These are phyloP conservation scores for Lypha dubia DNA, from an alignment of 2,888 invertebrate species.

Conservation along the genomic window DNA sequence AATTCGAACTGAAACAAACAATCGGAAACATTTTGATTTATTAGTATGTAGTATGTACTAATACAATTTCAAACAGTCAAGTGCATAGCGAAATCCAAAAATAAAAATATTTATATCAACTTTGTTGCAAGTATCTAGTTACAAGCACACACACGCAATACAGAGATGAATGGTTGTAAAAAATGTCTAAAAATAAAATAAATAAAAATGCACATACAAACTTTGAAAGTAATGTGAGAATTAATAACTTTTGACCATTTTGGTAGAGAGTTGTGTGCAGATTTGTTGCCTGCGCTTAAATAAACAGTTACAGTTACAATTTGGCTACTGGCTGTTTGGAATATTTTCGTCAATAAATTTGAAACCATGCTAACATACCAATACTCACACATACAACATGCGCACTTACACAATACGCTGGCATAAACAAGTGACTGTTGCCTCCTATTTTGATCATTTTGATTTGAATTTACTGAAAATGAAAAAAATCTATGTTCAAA, in stretches of 20 bases:
- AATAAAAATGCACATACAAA: neutral
- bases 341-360: slow-evolving; percentile 38
- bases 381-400: neutral
- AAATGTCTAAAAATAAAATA: too few relatives aligned
- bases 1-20: slow-evolving; percentile 36
- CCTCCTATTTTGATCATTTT: slow-evolving; percentile 34
- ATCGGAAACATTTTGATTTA: slow-evolving; percentile 16
- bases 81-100: neutral
- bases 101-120: neutral
- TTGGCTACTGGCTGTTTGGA: slow-evolving; percentile 44
- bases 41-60: neutral
- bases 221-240: slow-evolving; percentile 18
- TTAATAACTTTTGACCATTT: slow-evolving; percentile 30
- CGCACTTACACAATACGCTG: neutral
- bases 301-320: slow-evolving; percentile 38
- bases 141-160: neutral
- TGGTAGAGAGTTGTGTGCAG: neutral
- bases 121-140: too few relatives aligned
- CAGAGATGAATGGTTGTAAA: neutral
- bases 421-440: neutral
- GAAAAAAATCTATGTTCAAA: neutral
- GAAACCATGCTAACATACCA: slow-evolving; percentile 15
- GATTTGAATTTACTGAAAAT: slow-evolving; percentile 46
- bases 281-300: slow-evolving; percentile 8
- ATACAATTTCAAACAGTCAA: neutral